phyloP scores from a whole-genome alignment of 2,113 vertebrate genomes.

The Grantiella picta region DNA sequence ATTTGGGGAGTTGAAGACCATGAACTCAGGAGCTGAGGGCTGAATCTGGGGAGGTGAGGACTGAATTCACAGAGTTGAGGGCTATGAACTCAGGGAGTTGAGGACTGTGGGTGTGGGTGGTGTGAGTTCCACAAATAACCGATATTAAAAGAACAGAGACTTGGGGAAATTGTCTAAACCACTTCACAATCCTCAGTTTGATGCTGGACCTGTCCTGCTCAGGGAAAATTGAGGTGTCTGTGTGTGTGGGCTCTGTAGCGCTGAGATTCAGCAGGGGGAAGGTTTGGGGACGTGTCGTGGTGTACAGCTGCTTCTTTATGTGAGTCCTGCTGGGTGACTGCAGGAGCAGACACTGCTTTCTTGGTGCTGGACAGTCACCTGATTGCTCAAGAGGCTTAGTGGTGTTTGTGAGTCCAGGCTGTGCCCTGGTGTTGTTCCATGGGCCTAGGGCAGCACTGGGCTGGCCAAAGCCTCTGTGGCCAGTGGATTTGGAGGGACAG shows the following conservation, averaged over 20 bases:
- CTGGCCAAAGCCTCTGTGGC: not conserved
- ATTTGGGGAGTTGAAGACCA: not conserved
- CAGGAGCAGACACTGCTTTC: not conserved
- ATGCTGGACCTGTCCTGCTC: not conserved
- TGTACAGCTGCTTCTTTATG: not conserved
- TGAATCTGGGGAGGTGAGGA: no score
- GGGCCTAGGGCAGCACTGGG: not conserved
- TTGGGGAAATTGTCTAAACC: not conserved
- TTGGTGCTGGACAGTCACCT: not conserved
- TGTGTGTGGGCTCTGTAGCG: not conserved
- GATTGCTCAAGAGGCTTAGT: not conserved
- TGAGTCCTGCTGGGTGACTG: not conserved
- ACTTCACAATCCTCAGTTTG: rapidly evolving
- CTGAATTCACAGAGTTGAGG: not conserved
- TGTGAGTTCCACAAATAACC: not conserved
- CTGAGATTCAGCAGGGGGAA: not conserved
- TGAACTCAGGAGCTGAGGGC: not conserved
- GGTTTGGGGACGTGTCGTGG: not conserved
- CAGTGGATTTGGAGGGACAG: not conserved
- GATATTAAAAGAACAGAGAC: rapidly evolving
- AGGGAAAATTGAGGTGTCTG: not conserved
- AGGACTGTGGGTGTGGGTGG: not conserved
- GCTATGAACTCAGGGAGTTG: not conserved
- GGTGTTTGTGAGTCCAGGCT: not conserved
- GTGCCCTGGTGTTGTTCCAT: not conserved